Conservation (phyloP, 2,113 vertebrate species). For the Eudorcas thomsonii region DNA sequence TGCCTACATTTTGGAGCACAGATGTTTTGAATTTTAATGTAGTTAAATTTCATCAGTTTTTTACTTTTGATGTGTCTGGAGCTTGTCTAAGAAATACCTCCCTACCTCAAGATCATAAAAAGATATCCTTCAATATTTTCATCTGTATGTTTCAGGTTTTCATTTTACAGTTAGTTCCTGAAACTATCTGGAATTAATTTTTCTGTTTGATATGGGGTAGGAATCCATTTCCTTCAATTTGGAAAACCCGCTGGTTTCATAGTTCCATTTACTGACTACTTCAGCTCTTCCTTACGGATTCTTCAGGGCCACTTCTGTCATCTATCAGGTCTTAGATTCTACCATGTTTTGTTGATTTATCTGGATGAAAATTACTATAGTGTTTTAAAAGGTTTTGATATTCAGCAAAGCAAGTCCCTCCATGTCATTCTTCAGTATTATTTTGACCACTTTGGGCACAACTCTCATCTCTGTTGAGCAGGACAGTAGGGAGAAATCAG, state of each 20-base stretch:
- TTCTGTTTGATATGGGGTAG: not conserved
- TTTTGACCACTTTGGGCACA: not conserved
- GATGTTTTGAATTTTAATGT: not conserved
- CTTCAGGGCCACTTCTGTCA: not conserved
- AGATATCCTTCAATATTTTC: not conserved
- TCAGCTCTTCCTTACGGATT: not conserved
- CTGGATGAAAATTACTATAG: not conserved
- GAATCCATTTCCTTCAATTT: not conserved
- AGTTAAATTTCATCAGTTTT: not conserved
- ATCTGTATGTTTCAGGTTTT: not conserved
- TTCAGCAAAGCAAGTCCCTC: not conserved
- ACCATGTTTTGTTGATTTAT: not conserved
- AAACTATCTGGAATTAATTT: not conserved
- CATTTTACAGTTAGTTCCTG: not conserved
- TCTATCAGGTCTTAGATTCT: not conserved
- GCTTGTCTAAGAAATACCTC: constrained; percentile 4
- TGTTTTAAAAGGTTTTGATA: not conserved
- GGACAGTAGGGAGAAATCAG: not conserved
- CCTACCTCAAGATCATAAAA: not conserved
- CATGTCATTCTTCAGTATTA: not conserved
- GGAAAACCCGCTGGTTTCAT: not conserved
- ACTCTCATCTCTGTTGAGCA: not conserved
- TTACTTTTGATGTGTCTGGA: not conserved
- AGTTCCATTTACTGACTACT: not conserved
- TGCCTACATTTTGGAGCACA: not conserved